These are phyloP conservation scores for Coptotermes formosanus DNA, from an alignment of 1,140 invertebrate species.

Conservation along the genomic window DNA sequence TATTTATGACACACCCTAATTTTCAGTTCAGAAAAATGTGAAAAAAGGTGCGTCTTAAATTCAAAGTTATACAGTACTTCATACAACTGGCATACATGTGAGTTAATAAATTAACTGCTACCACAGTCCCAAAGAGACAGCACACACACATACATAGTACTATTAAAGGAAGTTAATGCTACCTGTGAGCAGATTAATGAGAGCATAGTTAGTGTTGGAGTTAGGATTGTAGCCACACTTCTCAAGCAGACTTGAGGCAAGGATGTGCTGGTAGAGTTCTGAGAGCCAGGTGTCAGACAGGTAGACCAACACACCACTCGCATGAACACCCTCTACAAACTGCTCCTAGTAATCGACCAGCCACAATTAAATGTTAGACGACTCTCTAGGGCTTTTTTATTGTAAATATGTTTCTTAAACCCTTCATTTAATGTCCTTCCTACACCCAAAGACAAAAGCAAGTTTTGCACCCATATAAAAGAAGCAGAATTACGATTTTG, in stretches of 20 bases:
- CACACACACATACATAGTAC: neutral
- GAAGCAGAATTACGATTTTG: too few relatives aligned
- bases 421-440: too few relatives aligned
- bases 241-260: conserved; percentile 73
- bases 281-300: conserved; percentile 88
- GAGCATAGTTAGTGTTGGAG: conserved; percentile 59
- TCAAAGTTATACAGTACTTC: neutral
- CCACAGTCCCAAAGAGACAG: neutral
- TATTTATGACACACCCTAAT: too few relatives aligned
- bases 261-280: conserved; percentile 84
- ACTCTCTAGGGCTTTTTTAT: too few relatives aligned
- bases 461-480: too few relatives aligned
- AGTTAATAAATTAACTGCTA: neutral
- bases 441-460: too few relatives aligned
- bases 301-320: conserved; percentile 86
- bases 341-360: conserved; percentile 58
- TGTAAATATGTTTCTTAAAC: too few relatives aligned
- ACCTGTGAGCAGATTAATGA: conserved; percentile 79
- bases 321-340: conserved; percentile 88
- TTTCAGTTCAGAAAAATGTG: too few relatives aligned
- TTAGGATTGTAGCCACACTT: conserved; percentile 62
- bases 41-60: neutral
- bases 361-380: neutral
- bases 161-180: conserved; percentile 33
- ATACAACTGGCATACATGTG: neutral